These are phyloP conservation scores for Sceloporus tristichus DNA, from an alignment of 2,113 vertebrate species.

Conservation along the genomic window DNA sequence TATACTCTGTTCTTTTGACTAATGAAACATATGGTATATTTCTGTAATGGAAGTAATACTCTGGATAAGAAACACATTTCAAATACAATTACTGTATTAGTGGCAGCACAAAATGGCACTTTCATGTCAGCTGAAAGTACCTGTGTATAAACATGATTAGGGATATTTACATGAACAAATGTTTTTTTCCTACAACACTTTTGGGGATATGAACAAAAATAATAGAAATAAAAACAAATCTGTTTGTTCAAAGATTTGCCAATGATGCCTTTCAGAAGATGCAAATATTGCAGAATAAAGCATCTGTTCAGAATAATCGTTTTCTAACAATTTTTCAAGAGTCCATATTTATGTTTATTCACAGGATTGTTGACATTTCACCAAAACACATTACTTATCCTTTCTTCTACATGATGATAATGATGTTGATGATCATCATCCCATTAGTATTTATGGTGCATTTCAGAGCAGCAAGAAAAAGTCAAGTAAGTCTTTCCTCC, in stretches of 20 bases:
- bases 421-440: too few relatives aligned
- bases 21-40: conserved; percentile 22
- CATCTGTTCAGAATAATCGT: background rate
- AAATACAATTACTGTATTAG: conserved; percentile 2
- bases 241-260: background rate
- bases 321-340: background rate
- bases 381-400: background rate
- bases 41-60: conserved; percentile 16
- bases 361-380: background rate
- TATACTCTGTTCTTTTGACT: background rate
- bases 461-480: too few relatives aligned
- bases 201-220: background rate
- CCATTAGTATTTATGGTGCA: too few relatives aligned
- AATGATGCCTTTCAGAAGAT: background rate
- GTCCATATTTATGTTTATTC: background rate
- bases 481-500: too few relatives aligned
- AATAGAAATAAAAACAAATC: background rate
- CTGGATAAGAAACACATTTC: background rate
- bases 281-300: conserved; percentile 15
- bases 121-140: conserved; percentile 1
- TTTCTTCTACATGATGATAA: too few relatives aligned
- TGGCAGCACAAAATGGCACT: conserved; percentile 6
- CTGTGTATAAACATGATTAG: conserved; percentile 26
- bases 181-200: background rate
- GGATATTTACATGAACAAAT: conserved; percentile 22